Evolutionary conservation across 2,113 vertebrate genomes (phyloP), one percentile per base, ranked within the genome.

Genomic region (Megaceryle maxima): DNA sequence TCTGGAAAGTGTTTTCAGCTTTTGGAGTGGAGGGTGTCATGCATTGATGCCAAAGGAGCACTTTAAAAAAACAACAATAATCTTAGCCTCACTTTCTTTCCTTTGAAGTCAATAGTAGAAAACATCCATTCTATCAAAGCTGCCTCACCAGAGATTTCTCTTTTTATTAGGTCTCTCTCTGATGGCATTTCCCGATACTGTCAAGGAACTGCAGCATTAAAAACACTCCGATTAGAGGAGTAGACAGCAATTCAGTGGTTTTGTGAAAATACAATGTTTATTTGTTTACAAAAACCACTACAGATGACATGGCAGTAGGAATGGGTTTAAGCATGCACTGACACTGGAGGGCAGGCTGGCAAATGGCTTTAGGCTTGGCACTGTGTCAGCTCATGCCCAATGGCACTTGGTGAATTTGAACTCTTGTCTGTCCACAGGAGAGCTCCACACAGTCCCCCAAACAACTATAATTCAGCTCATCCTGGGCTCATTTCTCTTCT

Each of bases 141-240:
- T 76, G 88, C 83, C 67, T 96, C 89, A 89, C n/a, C 55, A 92
- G 77, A 82, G 78, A 92, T 89, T 77, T 92, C 55, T 77, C 48
- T 82, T 81, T 93, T 88, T 96, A 89, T 96, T 89, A 94, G 75
- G 25, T 87, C 57, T 92, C 69, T 87, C 57, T 92, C 69, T 79
- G 86, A 87, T 88, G 92, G 74, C 70, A 91, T 95, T 95, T 94
- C 80, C 88, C 8, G 37, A 89, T 94, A 93, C 88, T 96, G 85
- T 92, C 92, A 92, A 94, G 91, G 92, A 97, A 92, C 29, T 5
- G 83, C 57, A 89, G 74, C 74, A 39, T 80, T 94, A 60, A 89
- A 92, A 92, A 4, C 77, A 46, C 46, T 53, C 76, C 79, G 81
- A 93, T 87, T 62, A 93, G 66, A 78, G 83, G 44, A 79, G 55